Conservation (phyloP, 53 echinoderm and acorn worm genomes). For the Actinopyga echinites region DNA sequence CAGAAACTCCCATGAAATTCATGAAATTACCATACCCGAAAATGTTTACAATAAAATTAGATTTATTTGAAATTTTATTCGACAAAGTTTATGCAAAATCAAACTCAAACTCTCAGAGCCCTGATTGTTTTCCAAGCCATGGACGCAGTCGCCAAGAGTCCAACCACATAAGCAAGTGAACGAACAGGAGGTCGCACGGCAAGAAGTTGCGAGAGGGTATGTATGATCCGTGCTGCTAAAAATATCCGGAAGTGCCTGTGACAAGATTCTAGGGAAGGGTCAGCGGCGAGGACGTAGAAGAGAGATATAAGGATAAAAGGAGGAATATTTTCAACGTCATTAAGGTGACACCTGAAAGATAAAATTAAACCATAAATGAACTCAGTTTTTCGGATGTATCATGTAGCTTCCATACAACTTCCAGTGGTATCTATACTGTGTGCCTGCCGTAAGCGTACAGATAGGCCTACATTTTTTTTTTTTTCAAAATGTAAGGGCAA, state of each 20-base stretch:
- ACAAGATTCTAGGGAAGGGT: slow-evolving; percentile 45
- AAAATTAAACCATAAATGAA: neutral
- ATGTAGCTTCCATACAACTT: no score
- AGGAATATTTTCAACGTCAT: slow-evolving; percentile 74
- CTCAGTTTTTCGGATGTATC: no score
- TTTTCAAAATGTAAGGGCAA: no score
- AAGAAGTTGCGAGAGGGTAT: slow-evolving; percentile 61
- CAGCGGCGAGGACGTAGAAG: slow-evolving; percentile 52
- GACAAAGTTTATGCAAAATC: no score
- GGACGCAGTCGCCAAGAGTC: slow-evolving; percentile 44
- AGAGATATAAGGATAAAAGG: slow-evolving; percentile 64
- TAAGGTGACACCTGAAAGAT: slow-evolving; percentile 63
- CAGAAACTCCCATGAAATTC: no score
- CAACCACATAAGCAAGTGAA: slow-evolving; percentile 36
- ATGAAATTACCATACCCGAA: no score
- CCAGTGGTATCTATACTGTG: no score
- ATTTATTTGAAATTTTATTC: no score
- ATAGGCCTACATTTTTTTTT: no score
- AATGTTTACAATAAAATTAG: no score
- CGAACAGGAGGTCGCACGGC: slow-evolving; percentile 60
- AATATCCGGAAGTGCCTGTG: slow-evolving; percentile 62
- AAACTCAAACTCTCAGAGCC: neutral
- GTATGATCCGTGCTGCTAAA: slow-evolving; percentile 55
- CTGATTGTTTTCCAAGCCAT: slow-evolving; percentile 38
- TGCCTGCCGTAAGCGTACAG: no score